A percentile compares a stretch with the other conserved stretches of the same genome.
These are phyloP conservation scores for Polylopha cassiicola DNA, from an alignment of 2,888 invertebrate species.

Conservation along the genomic window DNA sequence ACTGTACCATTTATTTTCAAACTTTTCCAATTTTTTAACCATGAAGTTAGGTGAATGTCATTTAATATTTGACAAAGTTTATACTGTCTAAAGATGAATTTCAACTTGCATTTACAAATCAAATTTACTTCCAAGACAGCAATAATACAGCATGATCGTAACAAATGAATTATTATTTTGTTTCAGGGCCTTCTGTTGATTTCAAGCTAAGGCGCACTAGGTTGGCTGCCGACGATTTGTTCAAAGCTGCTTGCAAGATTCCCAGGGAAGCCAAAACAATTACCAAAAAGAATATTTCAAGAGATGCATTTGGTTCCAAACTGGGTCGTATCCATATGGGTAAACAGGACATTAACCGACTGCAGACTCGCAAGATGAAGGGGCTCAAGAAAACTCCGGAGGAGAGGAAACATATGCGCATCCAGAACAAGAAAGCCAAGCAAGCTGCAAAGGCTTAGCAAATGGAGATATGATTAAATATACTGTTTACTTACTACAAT, in stretches of 20 bases:
- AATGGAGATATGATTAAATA: conserved; percentile 40
- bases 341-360: conserved; percentile 87
- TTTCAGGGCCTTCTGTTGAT: conserved; percentile 90
- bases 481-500: conserved; percentile 6
- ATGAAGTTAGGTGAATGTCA: too few relatives aligned
- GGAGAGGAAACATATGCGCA: conserved; percentile 79
- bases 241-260: conserved; percentile 87
- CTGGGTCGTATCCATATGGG: conserved; percentile 96
- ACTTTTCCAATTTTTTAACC: too few relatives aligned
- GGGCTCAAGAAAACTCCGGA: conserved; percentile 86
- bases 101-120: too few relatives aligned
- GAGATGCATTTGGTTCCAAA: conserved; percentile 91
- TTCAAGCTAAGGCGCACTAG: conserved; percentile 90
- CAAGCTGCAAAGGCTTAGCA: conserved; percentile 39
- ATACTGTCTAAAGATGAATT: too few relatives aligned
- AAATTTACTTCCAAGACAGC: too few relatives aligned
- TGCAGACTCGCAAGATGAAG: conserved; percentile 95
- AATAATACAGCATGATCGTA: too few relatives aligned
- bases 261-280: conserved; percentile 87
- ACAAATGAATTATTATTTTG: conserved; percentile 13
- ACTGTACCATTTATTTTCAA: too few relatives aligned
- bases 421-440: conserved; percentile 70
- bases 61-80: neutral
- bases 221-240: conserved; percentile 92
- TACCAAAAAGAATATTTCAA: conserved; percentile 93